phyloP scores from a whole-genome alignment of 2,113 vertebrate genomes.

The Alosa alosa region DNA sequence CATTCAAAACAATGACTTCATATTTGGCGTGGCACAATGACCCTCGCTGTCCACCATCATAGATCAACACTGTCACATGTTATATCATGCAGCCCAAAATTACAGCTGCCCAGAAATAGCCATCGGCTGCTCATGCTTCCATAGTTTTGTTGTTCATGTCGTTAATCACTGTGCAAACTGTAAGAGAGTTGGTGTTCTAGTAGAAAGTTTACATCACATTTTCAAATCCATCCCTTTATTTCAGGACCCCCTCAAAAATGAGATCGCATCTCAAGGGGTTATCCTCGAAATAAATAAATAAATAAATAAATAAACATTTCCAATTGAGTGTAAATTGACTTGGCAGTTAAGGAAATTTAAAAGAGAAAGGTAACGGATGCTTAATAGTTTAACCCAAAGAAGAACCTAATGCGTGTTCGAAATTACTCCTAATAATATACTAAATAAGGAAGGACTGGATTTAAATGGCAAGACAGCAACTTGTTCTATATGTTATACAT shows the following conservation, averaged over 20 bases:
- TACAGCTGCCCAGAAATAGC: neutral
- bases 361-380: neutral
- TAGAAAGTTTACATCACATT: neutral
- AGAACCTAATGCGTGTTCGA: neutral
- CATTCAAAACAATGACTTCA: conserved; percentile 11
- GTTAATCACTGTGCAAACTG: neutral
- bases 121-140: neutral
- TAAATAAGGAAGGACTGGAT: neutral
- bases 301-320: too few relatives aligned
- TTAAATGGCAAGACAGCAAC: neutral
- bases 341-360: neutral
- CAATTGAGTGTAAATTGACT: neutral
- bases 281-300: too few relatives aligned
- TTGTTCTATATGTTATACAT: neutral
- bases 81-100: neutral
- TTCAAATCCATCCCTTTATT: neutral
- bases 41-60: neutral
- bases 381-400: neutral
- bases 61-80: neutral
- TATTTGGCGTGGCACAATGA: neutral
- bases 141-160: neutral
- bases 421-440: neutral
- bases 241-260: too few relatives aligned
- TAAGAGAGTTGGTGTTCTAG: neutral
- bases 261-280: too few relatives aligned